These are phyloP conservation scores for Pardalotus punctatus DNA, from an alignment of 2,113 vertebrate genomes.

Conservation along the genomic window DNA sequence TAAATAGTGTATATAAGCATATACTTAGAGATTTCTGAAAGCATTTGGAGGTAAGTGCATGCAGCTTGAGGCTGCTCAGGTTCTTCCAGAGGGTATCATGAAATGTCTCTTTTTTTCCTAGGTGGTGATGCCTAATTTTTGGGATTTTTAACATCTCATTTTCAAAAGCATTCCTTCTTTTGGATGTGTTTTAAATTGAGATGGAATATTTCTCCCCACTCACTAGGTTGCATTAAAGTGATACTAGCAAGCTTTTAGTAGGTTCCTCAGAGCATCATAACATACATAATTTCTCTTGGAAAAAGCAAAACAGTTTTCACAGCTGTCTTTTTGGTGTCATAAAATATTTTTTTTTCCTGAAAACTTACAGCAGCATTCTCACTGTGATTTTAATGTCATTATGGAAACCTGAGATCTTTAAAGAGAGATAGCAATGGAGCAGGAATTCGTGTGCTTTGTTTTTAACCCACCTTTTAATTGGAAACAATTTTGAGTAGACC, in stretches of 20 bases:
- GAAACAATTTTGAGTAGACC: slow-evolving; percentile 36
- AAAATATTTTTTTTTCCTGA: slow-evolving; percentile 14
- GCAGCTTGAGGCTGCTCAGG: slow-evolving; percentile 56
- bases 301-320: slow-evolving; percentile 25
- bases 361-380: slow-evolving; percentile 37
- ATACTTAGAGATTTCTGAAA: slow-evolving; percentile 39
- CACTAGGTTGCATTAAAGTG: slow-evolving; percentile 39
- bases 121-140: slow-evolving; percentile 46
- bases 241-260: slow-evolving; percentile 45
- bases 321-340: slow-evolving; percentile 26
- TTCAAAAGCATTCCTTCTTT: slow-evolving; percentile 55
- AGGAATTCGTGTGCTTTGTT: background rate
- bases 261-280: slow-evolving; percentile 51
- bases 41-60: slow-evolving; percentile 61
- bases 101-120: slow-evolving; percentile 64
- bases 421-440: slow-evolving; percentile 31
- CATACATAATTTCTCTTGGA: slow-evolving; percentile 26
- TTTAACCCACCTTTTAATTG: slow-evolving; percentile 39
- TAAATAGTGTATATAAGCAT: background rate
- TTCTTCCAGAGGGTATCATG: slow-evolving; percentile 65
- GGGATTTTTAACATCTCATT: slow-evolving; percentile 58
- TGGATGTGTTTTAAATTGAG: slow-evolving; percentile 46
- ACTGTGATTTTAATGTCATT: slow-evolving; percentile 63
- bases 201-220: slow-evolving; percentile 57
- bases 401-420: slow-evolving; percentile 69